Base-by-base conservation (phyloP, 30 jellyfish, hydroid and myxozoan species). In the Aurelia sp. region DNA sequence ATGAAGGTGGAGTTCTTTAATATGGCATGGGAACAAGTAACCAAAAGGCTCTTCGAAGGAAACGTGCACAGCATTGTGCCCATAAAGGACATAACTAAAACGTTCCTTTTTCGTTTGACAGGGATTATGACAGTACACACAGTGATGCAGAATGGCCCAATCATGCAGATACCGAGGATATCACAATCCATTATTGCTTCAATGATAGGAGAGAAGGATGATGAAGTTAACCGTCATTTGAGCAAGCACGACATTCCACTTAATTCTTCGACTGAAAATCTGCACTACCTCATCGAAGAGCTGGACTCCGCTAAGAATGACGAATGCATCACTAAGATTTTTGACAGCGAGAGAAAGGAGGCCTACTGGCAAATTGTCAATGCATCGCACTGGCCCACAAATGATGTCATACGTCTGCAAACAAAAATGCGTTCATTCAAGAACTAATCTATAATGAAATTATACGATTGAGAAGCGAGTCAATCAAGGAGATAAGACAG, bases 331-430 rank as follows among this genome's bases (percentile, higher is more conserved):
- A 52, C 18, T 67, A 76, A 63, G 21, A 33, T 76, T 24, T 41
- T 76, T 58, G 88, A 76, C 18, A 33, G 63, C 6, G 44, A 4
- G 65, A 76, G 55, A 67, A 9, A 40, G 19, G 88, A 76, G 63
- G 88, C 88, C 13, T 76, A 76, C 60, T 76, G 88, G 88, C 76
- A 59, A 57, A 55, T 76, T n/a, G 60, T 58, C 24, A 76, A 52
- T 53, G 61, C 76, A 58, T 35, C 74, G 22, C 88, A 76, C 76
- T 76, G 88, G 88, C 88, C 88, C 64, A 76, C 47, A 63, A 55
- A 67, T n/a, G 76, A 76, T 27, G 65, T 63, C 21, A 62, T 76
- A 22, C 55, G 61, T 4, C 63, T 35, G 31, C 35, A 55, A 55
- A 61, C 87, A 76, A 58, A 58, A 33, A 76, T 63, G 41, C 57